Percentiles rank a stretch among this genome's conserved stretches.
Evolutionary conservation across 2,888 invertebrate species (phyloP).

Genomic region (Epinotia bilunana): DNA sequence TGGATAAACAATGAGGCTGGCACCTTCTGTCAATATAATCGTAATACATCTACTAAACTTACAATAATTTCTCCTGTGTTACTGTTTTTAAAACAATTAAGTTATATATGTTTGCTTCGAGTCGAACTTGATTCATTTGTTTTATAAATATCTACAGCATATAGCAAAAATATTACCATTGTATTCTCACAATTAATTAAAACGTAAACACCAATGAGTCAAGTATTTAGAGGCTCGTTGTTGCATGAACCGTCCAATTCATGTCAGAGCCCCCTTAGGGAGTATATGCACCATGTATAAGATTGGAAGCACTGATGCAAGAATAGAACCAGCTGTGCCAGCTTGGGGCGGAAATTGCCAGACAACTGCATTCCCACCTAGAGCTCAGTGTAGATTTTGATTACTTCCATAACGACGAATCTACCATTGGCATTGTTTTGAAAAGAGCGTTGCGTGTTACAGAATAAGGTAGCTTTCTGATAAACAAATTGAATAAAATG

Average conservation of each 20-base stretch:
- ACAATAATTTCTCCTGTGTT: no score
- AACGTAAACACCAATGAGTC: background rate
- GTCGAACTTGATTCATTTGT: no score
- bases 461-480: background rate
- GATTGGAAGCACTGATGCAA: conserved; percentile 45
- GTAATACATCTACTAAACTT: no score
- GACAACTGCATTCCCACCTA: conserved; percentile 45
- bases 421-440: background rate
- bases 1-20: no score
- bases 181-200: background rate
- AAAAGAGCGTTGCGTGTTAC: background rate
- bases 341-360: conserved; percentile 41
- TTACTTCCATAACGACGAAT: conserved; percentile 14
- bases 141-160: no score
- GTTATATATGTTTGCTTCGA: no score
- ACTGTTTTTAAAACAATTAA: no score
- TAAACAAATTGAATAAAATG: background rate
- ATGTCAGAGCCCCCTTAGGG: conserved; percentile 37
- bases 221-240: conserved; percentile 8
- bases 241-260: conserved; percentile 40
- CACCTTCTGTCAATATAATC: no score
- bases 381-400: conserved; percentile 9
- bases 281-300: conserved; percentile 42
- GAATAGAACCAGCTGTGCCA: conserved; percentile 42
- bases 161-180: no score